Evolutionary conservation across 2,888 invertebrate genomes (phyloP), one percentile per base, ranked within the genome.

Genomic region (Eueremaeus valkanovi): DNA sequence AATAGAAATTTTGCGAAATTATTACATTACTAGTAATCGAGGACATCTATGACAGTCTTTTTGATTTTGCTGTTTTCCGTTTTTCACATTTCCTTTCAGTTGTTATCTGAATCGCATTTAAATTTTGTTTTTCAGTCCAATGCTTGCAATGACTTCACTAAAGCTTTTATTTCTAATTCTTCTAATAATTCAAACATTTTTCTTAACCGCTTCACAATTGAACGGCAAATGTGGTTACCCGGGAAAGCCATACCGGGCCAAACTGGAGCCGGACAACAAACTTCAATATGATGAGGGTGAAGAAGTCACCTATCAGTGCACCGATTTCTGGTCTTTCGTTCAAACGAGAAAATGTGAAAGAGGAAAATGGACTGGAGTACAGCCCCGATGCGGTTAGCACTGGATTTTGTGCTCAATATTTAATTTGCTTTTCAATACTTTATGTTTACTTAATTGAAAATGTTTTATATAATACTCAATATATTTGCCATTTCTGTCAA

Each of bases 161-260:
- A n/a, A 33, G 5, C 31, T 63, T 29, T 58, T 27, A 27, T 55
- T 55, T 55, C 13, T 27, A 18, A 31, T 31, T 58, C 27, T 31
- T 3, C 9, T 33, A 18, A 31, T 27, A 31, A 18, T 33, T 61
- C 1, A 61, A 31, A 31, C 18, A n/a, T 33, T 63, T 33, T 33
- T 0, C 5, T 33, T 63, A 33, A 29, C 63, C 16, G n/a, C 33
- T 1, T 5, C n/a, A n/a, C 68, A 68, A 68, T 68, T 40, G 1
- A 36, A 68, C 40, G 68, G 68, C 13, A 72, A 70, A 42, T 75
- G 75, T 72, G 75, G 75, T 33, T 75, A 72, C 72, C 75, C 75
- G 27, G 75, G 75, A 29, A 75, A 75, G 24, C 75, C 75, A 45
- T 75, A 72, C 29, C 70, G 55, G 1, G 51, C 75, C 9, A 75